phyloP scores from a whole-genome alignment of 2,797 vertebrate genomes.

The Poecilia wingei region DNA sequence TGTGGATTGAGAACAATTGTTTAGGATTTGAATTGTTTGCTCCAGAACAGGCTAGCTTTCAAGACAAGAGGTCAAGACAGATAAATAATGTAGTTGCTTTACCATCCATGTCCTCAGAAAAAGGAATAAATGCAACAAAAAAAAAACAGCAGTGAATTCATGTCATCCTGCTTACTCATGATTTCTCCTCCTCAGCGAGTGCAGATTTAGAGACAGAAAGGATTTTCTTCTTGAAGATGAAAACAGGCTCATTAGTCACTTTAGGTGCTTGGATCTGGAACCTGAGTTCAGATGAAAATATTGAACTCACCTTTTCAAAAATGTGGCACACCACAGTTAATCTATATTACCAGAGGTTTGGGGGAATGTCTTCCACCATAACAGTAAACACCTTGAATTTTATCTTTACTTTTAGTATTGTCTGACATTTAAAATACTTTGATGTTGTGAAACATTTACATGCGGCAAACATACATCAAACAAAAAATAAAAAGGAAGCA shows the following conservation, averaged over 20 bases:
- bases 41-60: background rate
- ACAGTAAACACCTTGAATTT: too few species aligned
- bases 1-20: too few species aligned
- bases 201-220: background rate
- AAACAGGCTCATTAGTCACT: background rate
- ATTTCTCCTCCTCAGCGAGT: too few species aligned
- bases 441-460: too few species aligned
- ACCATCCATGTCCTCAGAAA: background rate
- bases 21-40: too few species aligned
- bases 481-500: background rate
- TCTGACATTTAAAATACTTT: too few species aligned
- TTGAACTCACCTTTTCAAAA: too few species aligned
- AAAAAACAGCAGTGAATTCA: too few species aligned
- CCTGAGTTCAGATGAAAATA: background rate
- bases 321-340: background rate
- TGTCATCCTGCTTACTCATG: too few species aligned
- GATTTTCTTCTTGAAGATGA: background rate
- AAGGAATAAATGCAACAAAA: background rate
- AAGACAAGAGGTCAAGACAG: background rate
- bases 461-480: background rate
- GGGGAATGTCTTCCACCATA: too few species aligned
- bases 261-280: background rate
- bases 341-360: background rate
- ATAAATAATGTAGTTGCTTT: background rate
- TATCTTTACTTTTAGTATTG: too few species aligned